phyloP scores from a whole-genome alignment of 2,797 vertebrate species.

The Gymnocypris eckloni region DNA sequence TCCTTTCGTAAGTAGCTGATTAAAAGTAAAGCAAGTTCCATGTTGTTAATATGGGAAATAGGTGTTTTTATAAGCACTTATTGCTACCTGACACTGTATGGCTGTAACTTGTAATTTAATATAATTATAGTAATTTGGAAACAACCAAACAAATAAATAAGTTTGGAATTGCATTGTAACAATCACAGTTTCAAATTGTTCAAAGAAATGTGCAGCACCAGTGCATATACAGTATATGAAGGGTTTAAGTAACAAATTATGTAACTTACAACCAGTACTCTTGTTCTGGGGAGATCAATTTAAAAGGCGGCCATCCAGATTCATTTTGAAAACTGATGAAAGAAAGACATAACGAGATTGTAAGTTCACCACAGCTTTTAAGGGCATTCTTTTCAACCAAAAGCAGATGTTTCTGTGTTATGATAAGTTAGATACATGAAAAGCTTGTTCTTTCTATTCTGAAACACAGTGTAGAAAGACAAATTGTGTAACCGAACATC shows the following conservation, averaged over 20 bases:
- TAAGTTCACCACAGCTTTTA: slow-evolving; percentile 8
- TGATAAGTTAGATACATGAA: background rate
- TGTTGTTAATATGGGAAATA: background rate
- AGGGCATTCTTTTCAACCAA: background rate
- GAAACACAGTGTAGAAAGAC: background rate
- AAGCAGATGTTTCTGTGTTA: slow-evolving; percentile 14
- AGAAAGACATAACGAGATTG: background rate
- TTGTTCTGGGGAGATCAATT: slow-evolving; percentile 70
- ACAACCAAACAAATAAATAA: background rate
- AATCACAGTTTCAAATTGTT: background rate
- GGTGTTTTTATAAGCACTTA: background rate
- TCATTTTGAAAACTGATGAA: slow-evolving; percentile 25
- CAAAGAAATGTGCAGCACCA: background rate
- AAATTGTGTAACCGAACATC: background rate
- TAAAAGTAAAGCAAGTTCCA: background rate
- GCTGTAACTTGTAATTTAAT: background rate
- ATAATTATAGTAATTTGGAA: background rate
- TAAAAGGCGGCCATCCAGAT: background rate
- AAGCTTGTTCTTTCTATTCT: background rate
- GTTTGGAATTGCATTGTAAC: background rate
- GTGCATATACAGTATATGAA: background rate
- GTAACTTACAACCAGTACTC: slow-evolving; percentile 89
- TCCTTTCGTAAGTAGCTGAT: background rate
- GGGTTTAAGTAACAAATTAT: background rate
- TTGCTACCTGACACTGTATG: background rate